Evolutionary conservation across 2,113 vertebrate species (phyloP).

Genomic region (Microtus montanus): DNA sequence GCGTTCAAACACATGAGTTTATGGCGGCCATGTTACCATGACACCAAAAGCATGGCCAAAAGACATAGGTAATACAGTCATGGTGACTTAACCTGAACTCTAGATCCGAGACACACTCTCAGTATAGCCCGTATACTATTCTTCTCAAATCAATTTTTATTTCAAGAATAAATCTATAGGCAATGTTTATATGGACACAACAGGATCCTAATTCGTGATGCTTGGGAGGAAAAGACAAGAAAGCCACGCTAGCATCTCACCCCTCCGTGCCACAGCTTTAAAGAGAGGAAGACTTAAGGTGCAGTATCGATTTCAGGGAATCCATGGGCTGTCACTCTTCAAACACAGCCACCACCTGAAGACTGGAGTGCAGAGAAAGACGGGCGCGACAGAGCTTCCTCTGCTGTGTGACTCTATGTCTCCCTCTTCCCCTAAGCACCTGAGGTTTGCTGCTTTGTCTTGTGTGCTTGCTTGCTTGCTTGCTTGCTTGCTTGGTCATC

Average conservation of each 20-base stretch:
- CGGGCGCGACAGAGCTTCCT: accelerated
- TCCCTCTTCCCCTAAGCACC: neutral
- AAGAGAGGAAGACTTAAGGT: neutral
- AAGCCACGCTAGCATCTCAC: too few species aligned
- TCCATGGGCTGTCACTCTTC: neutral
- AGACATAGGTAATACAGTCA: neutral
- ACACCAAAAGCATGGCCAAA: neutral
- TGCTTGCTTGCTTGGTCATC: neutral
- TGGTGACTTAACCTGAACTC: neutral
- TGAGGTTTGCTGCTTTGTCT: neutral
- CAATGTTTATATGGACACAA: neutral
- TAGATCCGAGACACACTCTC: neutral
- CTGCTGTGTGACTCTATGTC: neutral
- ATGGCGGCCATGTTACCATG: neutral
- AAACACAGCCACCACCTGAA: neutral
- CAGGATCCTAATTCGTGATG: neutral
- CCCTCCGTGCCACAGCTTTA: neutral
- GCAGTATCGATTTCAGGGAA: neutral
- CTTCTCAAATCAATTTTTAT: neutral
- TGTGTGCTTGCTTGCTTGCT: neutral
- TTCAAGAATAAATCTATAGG: neutral
- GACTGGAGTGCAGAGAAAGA: neutral
- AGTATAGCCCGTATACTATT: neutral
- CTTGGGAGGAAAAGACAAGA: neutral
- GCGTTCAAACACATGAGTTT: neutral